phyloP scores from a whole-genome alignment of 2,888 invertebrate species.

The Drosophila buzzatii region DNA sequence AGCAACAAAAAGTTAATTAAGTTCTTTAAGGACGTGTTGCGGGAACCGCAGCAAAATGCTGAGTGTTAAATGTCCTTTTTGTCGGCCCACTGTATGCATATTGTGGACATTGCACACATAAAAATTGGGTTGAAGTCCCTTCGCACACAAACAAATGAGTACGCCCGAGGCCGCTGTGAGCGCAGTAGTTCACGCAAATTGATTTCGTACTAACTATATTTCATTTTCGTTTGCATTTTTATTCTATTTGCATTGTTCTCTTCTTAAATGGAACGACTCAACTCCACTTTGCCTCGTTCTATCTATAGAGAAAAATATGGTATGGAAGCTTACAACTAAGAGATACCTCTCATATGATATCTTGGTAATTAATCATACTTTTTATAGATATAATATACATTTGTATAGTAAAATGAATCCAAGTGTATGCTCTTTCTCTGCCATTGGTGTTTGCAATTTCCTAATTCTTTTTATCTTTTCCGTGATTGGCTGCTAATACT shows the following conservation, averaged over 20 bases:
- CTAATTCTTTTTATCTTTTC: not conserved
- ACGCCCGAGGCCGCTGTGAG: not conserved
- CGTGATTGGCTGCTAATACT: not conserved
- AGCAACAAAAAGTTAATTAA: slow-evolving; percentile 70
- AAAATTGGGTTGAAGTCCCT: not conserved
- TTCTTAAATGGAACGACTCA: slow-evolving; percentile 1
- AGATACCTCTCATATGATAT: not conserved
- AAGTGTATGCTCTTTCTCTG: not conserved
- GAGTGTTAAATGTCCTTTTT: slow-evolving; percentile 33
- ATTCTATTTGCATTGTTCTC: slow-evolving; percentile 15
- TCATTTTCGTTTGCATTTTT: slow-evolving; percentile 49
- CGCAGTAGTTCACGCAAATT: slow-evolving; percentile 54
- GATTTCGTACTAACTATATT: slow-evolving; percentile 64
- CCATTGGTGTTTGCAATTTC: not conserved
- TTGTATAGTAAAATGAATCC: no score
- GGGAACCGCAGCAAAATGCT: slow-evolving; percentile 23
- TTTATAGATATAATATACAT: no score
- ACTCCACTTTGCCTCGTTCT: not conserved
- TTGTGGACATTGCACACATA: slow-evolving; percentile 23
- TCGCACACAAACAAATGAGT: not conserved
- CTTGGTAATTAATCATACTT: not conserved
- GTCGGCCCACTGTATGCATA: slow-evolving; percentile 45
- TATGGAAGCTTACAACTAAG: no score
- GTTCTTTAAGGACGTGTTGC: slow-evolving; percentile 73
- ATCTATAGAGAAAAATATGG: not conserved